Evolutionary conservation across 1,140 invertebrate genomes (phyloP).

Genomic region (Neodiprion virginianus): DNA sequence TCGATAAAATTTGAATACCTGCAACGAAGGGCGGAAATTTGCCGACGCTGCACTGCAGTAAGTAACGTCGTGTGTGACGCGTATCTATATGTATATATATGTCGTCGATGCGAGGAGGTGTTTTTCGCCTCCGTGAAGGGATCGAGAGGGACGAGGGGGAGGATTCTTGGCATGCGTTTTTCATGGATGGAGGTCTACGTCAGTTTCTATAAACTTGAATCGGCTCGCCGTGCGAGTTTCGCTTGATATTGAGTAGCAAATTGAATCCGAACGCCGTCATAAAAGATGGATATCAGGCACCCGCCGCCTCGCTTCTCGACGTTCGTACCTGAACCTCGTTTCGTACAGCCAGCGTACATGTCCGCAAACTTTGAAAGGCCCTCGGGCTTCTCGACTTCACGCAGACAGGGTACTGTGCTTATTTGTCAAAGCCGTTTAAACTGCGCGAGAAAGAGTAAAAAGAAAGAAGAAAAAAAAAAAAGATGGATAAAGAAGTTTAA

Average conservation of each 20-base stretch:
- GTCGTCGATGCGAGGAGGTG: no score
- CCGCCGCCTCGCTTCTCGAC: constrained; percentile 25
- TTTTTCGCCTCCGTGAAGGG: no score
- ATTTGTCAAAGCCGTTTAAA: no score
- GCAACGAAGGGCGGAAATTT: no score
- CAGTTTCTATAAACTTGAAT: constrained; percentile 2
- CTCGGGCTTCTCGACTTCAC: not conserved
- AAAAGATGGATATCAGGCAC: constrained; percentile 46
- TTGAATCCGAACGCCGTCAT: constrained; percentile 49
- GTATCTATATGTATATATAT: no score
- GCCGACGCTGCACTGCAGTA: no score
- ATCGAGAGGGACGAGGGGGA: no score
- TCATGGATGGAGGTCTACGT: not conserved
- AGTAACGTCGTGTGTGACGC: no score
- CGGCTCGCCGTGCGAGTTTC: not conserved
- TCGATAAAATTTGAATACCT: no score
- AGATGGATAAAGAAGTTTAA: constrained; percentile 11
- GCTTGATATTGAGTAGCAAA: constrained; percentile 47
- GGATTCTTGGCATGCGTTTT: no score
- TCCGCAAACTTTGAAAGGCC: not conserved
- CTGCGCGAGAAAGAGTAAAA: not conserved
- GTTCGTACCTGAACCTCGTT: constrained; percentile 28
- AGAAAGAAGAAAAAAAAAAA: constrained; percentile 7
- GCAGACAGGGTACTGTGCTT: not conserved
- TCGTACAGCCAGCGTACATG: no score